phyloP scores from a whole-genome alignment of 2,888 invertebrate genomes.

The Pogonocherus hispidulus region DNA sequence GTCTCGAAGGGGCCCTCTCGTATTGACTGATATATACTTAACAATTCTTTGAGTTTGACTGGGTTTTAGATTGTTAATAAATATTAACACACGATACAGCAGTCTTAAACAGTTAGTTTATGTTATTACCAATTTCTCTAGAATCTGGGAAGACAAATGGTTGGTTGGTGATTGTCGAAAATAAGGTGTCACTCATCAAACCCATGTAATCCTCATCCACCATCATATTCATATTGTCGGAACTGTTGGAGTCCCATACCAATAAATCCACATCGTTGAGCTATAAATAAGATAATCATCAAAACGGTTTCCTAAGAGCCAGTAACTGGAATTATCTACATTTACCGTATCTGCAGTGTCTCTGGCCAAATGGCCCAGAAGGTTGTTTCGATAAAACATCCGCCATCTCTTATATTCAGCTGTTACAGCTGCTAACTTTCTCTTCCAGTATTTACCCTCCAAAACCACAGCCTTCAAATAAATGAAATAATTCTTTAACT shows the following conservation, averaged over 20 bases:
- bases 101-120: too few species aligned
- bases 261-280: slow-evolving; percentile 81
- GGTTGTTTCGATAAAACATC: slow-evolving; percentile 87
- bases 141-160: slow-evolving; percentile 98
- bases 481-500: too few species aligned
- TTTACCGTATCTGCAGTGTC: slow-evolving; percentile 83
- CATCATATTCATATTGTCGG: slow-evolving; percentile 80
- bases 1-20: too few species aligned
- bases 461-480: slow-evolving; percentile 88
- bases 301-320: neutral
- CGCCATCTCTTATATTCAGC: slow-evolving; percentile 99
- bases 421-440: slow-evolving; percentile 94
- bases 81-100: too few species aligned
- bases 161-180: slow-evolving; percentile 88
- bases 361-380: slow-evolving; percentile 81
- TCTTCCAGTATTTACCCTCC: slow-evolving; percentile 99
- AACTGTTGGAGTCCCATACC: slow-evolving; percentile 79
- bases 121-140: slow-evolving; percentile 88
- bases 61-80: too few species aligned
- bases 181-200: slow-evolving; percentile 91
- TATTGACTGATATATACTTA: too few species aligned
- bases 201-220: slow-evolving; percentile 89
- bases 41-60: too few species aligned
- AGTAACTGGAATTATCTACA: slow-evolving; percentile 10
- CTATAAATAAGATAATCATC: slow-evolving; percentile 65